Conservation (phyloP, 2,888 invertebrate species). For the Ganaspis brasiliensis region DNA sequence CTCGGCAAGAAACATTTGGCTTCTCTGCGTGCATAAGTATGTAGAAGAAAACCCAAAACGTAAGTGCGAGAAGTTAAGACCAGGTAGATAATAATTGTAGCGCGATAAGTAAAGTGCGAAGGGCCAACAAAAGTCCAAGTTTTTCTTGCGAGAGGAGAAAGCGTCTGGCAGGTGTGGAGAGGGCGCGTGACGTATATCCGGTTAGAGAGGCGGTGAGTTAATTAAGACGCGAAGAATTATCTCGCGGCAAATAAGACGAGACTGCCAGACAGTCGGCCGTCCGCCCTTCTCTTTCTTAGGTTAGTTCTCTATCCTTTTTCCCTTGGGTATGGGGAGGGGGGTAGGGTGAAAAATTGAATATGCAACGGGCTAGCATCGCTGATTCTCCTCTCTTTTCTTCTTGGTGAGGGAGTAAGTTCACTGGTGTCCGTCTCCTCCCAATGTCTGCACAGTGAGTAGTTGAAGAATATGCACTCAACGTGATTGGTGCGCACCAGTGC, state of each 20-base stretch:
- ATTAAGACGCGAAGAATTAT: conserved; percentile 73
- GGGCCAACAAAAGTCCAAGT: conserved; percentile 9
- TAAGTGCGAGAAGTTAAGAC: not conserved
- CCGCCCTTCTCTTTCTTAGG: not conserved
- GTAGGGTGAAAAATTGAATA: conserved; percentile 61
- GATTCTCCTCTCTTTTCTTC: conserved; percentile 50
- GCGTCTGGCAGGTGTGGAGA: conserved; percentile 40
- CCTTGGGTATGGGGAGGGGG: not conserved
- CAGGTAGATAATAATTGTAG: conserved; percentile 12
- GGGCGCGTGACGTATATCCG: conserved; percentile 48
- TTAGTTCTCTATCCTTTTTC: not conserved
- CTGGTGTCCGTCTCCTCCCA: conserved; percentile 43
- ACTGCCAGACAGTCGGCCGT: conserved; percentile 44
- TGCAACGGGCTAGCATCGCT: conserved; percentile 59
- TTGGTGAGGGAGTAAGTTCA: conserved; percentile 28
- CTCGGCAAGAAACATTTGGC: not conserved
- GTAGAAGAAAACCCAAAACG: conserved; percentile 19
- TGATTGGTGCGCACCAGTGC: conserved; percentile 74
- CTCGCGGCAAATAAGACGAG: conserved; percentile 58
- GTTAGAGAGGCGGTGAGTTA: conserved; percentile 68
- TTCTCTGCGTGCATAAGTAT: conserved; percentile 11
- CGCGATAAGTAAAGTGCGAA: conserved; percentile 2
- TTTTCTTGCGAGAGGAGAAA: conserved; percentile 29
- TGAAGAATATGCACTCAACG: conserved; percentile 78
- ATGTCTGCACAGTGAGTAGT: conserved; percentile 58